Percentiles rank a stretch among this genome's conserved stretches.
These are phyloP conservation scores for Platynereis dumerilii DNA, from an alignment of 2,888 invertebrate genomes.

Conservation along the genomic window DNA sequence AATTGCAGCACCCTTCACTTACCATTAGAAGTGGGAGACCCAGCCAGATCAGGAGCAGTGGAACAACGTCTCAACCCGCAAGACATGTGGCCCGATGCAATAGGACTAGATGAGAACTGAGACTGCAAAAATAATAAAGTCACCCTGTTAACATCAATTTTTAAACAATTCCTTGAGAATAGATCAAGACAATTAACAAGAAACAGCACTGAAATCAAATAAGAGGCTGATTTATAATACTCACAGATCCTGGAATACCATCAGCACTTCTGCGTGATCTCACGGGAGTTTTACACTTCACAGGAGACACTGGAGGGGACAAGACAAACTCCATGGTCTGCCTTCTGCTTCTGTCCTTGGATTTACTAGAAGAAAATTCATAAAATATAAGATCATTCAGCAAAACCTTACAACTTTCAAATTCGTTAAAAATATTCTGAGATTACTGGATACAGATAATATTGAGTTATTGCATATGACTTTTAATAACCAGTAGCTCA, in stretches of 20 bases:
- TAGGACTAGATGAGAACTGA: constrained; percentile 60
- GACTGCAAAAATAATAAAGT: constrained; percentile 33
- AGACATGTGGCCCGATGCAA: constrained; percentile 27
- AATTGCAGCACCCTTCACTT: too few relatives aligned
- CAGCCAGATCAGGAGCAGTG: constrained; percentile 31
- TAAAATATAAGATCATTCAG: too few relatives aligned
- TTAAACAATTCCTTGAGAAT: not conserved
- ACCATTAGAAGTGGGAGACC: constrained; percentile 20
- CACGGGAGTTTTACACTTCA: constrained; percentile 9
- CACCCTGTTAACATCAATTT: too few relatives aligned
- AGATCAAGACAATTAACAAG: too few relatives aligned
- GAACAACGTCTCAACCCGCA: constrained; percentile 33
- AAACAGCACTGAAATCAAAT: too few relatives aligned
- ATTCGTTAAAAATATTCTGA: too few relatives aligned
- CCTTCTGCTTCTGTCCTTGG: not conserved
- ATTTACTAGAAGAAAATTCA: too few relatives aligned
- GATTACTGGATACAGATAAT: too few relatives aligned
- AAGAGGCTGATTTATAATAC: too few relatives aligned
- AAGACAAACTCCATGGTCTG: constrained; percentile 3
- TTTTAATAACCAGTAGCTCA: too few relatives aligned
- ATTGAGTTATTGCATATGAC: not conserved
- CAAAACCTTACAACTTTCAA: too few relatives aligned
- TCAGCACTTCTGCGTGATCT: not conserved
- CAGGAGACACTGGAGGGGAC: constrained; percentile 19
- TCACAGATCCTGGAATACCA: constrained; percentile 18